Evolutionary conservation across 2,113 vertebrate genomes (phyloP).

Genomic region (Cettia cetti): DNA sequence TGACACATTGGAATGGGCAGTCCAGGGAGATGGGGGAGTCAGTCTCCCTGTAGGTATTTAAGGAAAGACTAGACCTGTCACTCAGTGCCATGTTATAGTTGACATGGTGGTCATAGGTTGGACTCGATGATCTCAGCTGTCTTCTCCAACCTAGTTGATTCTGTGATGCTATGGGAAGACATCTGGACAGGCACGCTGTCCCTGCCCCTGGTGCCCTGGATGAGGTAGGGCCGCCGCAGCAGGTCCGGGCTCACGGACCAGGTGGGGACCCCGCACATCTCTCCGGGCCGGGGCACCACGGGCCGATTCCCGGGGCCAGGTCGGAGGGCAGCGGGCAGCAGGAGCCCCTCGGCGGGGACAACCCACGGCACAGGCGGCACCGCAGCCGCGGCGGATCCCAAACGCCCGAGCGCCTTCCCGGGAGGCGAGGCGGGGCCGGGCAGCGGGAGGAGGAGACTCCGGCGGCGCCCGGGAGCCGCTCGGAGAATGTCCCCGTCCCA

Average conservation of each 20-base stretch:
- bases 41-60: background rate
- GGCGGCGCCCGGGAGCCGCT: background rate
- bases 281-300: no score
- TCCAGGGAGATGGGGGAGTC: background rate
- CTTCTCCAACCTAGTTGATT: fast-evolving
- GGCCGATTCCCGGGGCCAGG: no score
- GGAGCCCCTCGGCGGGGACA: no score
- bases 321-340: no score
- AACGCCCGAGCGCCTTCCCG: background rate
- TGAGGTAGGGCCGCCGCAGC: background rate
- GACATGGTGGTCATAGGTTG: background rate
- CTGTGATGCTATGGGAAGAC: background rate
- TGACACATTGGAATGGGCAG: background rate
- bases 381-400: background rate
- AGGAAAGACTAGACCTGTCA: background rate
- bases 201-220: background rate
- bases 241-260: background rate
- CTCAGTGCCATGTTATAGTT: background rate
- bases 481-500: background rate
- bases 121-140: background rate
- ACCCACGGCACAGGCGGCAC: background rate
- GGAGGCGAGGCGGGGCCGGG: background rate
- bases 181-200: background rate
- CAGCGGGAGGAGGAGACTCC: background rate
- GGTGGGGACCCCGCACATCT: background rate